Conservation (phyloP, 1,140 invertebrate genomes). For the Cryptotermes secundus region DNA sequence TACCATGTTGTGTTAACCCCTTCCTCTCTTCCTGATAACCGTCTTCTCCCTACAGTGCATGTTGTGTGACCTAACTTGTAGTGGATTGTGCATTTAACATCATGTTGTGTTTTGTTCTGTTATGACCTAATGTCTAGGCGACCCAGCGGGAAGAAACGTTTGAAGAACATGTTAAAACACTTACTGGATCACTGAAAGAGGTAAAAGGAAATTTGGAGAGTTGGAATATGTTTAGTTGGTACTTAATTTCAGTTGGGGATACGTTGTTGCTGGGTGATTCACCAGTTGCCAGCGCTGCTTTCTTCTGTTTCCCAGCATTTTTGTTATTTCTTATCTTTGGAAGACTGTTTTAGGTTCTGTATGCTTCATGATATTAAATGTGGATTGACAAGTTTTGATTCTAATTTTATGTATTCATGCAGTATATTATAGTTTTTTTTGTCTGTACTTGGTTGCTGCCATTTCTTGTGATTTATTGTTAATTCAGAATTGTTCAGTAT, state of each 20-base stretch:
- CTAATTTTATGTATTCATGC: no score
- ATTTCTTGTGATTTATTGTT: no score
- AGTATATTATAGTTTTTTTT: no score
- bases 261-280: slow-evolving; percentile 8
- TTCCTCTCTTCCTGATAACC: not conserved
- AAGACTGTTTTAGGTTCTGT: not conserved
- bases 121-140: slow-evolving; percentile 62
- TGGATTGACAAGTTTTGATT: not conserved
- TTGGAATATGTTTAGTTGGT: not conserved
- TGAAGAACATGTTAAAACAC: slow-evolving; percentile 88
- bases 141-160: slow-evolving; percentile 96
- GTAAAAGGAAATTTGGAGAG: slow-evolving; percentile 56
- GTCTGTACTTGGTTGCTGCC: no score
- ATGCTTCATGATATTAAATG: not conserved
- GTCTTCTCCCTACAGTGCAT: slow-evolving; percentile 44
- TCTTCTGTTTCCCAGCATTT: not conserved
- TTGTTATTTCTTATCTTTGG: not conserved
- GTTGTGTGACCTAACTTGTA: slow-evolving; percentile 31
- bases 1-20: slow-evolving; percentile 53
- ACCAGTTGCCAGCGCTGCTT: not conserved
- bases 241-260: not conserved
- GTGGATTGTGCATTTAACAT: slow-evolving; percentile 39
- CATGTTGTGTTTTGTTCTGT: slow-evolving; percentile 36
- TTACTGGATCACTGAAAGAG: slow-evolving; percentile 91
- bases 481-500: no score